A percentile compares a stretch with the other conserved stretches of the same genome.
phyloP scores from a whole-genome alignment of 2,113 vertebrate species.

The Phrynosoma platyrhinos region DNA sequence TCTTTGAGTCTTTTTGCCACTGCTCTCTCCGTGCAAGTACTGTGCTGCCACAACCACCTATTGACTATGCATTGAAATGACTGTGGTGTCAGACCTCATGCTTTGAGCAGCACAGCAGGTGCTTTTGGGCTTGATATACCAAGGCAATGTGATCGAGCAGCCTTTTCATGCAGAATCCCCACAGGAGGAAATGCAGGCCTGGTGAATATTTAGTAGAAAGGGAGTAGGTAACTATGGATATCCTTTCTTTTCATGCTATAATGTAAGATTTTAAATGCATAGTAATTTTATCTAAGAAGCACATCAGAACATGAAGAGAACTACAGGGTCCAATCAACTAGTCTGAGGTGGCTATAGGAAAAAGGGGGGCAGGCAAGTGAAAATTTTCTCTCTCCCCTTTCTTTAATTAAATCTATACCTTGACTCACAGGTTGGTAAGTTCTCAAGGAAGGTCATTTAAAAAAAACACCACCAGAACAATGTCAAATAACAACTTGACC shows the following conservation, averaged over 20 bases:
- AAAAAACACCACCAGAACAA: no score
- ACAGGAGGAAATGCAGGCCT: not conserved
- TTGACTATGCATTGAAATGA: slow-evolving; percentile 35
- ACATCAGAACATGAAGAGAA: slow-evolving; percentile 11
- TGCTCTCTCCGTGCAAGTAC: not conserved
- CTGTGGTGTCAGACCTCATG: slow-evolving; percentile 19
- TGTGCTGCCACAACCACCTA: slow-evolving; percentile 11
- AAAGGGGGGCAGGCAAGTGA: not conserved
- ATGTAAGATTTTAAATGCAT: slow-evolving; percentile 12
- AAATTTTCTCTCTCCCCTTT: not conserved
- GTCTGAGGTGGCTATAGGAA: not conserved
- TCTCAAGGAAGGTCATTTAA: not conserved
- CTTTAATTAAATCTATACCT: not conserved
- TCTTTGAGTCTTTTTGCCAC: slow-evolving; percentile 17
- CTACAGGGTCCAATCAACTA: not conserved
- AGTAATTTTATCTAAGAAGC: not conserved
- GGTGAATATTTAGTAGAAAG: slow-evolving; percentile 22
- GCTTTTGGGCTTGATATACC: slow-evolving; percentile 23
- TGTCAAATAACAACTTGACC: no score
- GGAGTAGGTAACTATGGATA: not conserved
- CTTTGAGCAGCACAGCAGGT: slow-evolving; percentile 36
- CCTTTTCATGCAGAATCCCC: slow-evolving; percentile 20
- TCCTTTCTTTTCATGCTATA: not conserved
- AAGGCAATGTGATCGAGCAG: not conserved
- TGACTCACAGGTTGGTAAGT: not conserved